Percentiles rank a stretch among this genome's conserved stretches.
phyloP scores from a whole-genome alignment of 2,888 invertebrate genomes.

The Parascotia fuliginaria region DNA sequence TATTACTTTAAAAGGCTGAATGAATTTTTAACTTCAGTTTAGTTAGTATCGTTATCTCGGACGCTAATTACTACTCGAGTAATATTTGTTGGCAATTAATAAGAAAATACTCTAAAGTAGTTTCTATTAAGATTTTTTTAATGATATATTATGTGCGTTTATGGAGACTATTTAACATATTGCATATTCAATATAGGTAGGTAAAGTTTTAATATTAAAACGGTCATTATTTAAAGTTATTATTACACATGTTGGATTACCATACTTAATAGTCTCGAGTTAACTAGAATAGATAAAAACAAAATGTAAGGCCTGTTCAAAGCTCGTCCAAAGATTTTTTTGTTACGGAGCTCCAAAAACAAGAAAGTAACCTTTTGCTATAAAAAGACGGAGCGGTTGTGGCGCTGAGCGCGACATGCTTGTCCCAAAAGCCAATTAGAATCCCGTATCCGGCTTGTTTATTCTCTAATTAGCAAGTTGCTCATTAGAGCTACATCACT shows the following conservation, averaged over 20 bases:
- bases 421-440: constrained; percentile 84
- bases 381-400: constrained; percentile 45
- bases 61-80: constrained; percentile 26
- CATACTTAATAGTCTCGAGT: background rate
- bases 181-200: too few species aligned
- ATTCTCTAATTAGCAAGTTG: constrained; percentile 82
- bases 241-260: too few species aligned
- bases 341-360: constrained; percentile 28
- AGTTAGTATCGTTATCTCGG: constrained; percentile 20
- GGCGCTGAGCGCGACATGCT: constrained; percentile 53
- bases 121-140: too few species aligned
- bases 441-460: constrained; percentile 81
- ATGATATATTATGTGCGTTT: too few species aligned
- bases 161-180: too few species aligned
- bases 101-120: constrained; percentile 11
- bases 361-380: constrained; percentile 44
- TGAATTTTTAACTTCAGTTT: background rate
- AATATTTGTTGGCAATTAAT: constrained; percentile 26
- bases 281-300: background rate
- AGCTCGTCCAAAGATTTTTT: constrained; percentile 9
- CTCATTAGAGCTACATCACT: constrained; percentile 82
- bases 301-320: background rate
- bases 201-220: too few species aligned
- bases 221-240: too few species aligned
- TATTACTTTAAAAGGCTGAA: background rate